These are phyloP conservation scores for Phthorimaea operculella DNA, from an alignment of 1,140 invertebrate genomes.

Conservation along the genomic window DNA sequence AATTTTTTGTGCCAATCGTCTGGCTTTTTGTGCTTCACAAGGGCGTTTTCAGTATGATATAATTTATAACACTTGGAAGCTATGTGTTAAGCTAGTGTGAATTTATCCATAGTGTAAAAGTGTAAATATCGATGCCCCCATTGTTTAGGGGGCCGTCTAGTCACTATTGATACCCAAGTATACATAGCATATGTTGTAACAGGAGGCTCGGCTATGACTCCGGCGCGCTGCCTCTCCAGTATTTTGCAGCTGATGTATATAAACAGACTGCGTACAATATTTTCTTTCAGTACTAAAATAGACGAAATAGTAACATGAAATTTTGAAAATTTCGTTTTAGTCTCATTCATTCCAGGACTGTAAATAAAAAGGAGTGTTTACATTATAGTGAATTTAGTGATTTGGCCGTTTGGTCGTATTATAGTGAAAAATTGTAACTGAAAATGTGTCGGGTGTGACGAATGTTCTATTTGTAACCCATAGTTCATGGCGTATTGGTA, in stretches of 20 bases:
- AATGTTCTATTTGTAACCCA: conserved; percentile 25
- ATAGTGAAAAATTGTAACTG: conserved; percentile 43
- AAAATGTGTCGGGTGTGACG: conserved; percentile 8
- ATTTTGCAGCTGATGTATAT: conserved; percentile 54
- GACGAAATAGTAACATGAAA: neutral
- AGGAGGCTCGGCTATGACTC: conserved; percentile 3
- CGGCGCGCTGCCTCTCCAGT: conserved; percentile 41
- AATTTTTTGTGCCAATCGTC: conserved; percentile 32
- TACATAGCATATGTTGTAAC: conserved; percentile 15
- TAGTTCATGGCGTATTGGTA: conserved; percentile 45
- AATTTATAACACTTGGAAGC: conserved; percentile 13
- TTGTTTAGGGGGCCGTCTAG: conserved; percentile 47
- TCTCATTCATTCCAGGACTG: conserved; percentile 21
- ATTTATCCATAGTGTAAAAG: conserved; percentile 41
- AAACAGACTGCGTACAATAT: conserved; percentile 12
- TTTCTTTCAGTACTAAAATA: neutral
- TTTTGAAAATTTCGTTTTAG: neutral
- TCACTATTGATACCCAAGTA: conserved; percentile 49
- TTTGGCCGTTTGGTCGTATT: conserved; percentile 24
- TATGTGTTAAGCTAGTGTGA: conserved; percentile 46
- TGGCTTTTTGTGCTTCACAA: conserved; percentile 28
- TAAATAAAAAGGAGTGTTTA: conserved; percentile 25
- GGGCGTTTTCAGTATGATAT: conserved; percentile 23
- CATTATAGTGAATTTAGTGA: conserved; percentile 49
- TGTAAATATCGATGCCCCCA: conserved; percentile 46